A percentile compares a stretch with the other conserved stretches of the same genome.
These are phyloP conservation scores for Triplophysa tibetana DNA, from an alignment of 2,113 vertebrate species.

Conservation along the genomic window DNA sequence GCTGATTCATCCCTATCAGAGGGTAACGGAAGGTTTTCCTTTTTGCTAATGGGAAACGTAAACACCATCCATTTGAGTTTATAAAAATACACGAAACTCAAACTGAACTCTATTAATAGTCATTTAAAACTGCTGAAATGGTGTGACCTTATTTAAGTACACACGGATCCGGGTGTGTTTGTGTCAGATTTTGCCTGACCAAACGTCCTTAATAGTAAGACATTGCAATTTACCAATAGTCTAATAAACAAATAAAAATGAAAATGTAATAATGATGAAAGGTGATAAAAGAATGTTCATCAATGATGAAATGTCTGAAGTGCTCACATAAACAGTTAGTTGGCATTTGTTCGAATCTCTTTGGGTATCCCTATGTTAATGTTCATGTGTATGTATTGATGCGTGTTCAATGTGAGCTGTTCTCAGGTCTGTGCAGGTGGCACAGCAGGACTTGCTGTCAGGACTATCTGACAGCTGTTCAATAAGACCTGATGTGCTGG, in stretches of 20 bases:
- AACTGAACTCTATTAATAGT: slow-evolving; percentile 27
- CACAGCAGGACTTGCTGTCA: slow-evolving; percentile 27
- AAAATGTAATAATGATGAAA: too few relatives aligned
- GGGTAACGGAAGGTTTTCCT: slow-evolving; percentile 49
- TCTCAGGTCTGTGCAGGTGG: background rate
- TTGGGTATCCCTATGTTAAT: background rate
- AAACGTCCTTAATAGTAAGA: background rate
- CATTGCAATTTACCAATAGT: too few relatives aligned
- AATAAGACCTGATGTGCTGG: slow-evolving; percentile 40
- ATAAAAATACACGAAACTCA: slow-evolving; percentile 17
- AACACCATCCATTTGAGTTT: slow-evolving; percentile 50
- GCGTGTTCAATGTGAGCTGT: background rate
- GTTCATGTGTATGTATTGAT: background rate
- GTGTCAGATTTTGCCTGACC: background rate
- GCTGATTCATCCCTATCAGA: slow-evolving; percentile 50
- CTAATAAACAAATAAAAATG: too few relatives aligned
- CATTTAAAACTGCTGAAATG: background rate
- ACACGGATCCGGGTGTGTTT: background rate
- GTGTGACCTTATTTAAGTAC: background rate
- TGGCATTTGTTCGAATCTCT: background rate
- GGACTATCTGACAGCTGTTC: slow-evolving; percentile 47
- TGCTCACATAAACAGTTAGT: background rate
- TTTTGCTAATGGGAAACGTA: slow-evolving; percentile 48
- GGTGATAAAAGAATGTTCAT: background rate
- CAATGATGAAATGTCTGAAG: too few relatives aligned